Percentiles rank a stretch among this genome's conserved stretches.
phyloP scores from a whole-genome alignment of 92 coral and sea anemone species.

The Epizoanthus ramosus region DNA sequence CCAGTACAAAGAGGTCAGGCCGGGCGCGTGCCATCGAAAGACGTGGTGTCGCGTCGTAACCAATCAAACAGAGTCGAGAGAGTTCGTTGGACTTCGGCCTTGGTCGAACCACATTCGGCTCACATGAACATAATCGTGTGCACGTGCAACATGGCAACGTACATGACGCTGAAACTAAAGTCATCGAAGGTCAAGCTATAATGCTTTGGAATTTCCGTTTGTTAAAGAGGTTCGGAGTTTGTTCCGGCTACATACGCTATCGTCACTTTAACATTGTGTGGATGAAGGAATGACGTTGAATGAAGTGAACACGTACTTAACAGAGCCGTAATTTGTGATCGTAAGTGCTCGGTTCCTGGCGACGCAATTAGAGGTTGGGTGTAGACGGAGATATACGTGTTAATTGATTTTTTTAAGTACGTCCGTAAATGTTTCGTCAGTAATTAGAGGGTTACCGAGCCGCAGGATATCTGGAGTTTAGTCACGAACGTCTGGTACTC shows the following conservation, averaged over 20 bases:
- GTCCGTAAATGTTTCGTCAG: no score
- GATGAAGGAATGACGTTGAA: not conserved
- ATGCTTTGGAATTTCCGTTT: slow-evolving; percentile 6
- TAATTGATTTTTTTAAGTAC: not conserved
- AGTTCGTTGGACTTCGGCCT: slow-evolving; percentile 3
- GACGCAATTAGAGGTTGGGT: not conserved
- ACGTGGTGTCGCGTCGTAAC: slow-evolving; percentile 21
- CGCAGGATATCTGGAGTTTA: no score
- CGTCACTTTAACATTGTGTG: not conserved
- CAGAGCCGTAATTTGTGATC: not conserved
- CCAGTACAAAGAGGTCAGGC: not conserved
- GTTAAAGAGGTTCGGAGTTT: slow-evolving; percentile 4
- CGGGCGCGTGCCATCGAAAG: not conserved
- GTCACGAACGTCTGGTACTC: no score
- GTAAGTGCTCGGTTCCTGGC: not conserved
- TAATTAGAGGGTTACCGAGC: no score
- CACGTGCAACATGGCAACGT: not conserved
- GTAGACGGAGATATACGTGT: not conserved
- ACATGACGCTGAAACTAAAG: not conserved
- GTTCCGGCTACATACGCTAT: not conserved
- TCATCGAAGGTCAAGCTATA: slow-evolving; percentile 13
- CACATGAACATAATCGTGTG: not conserved
- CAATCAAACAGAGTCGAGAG: slow-evolving; percentile 11
- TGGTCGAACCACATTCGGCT: no score
- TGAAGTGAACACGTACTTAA: not conserved